Conservation (phyloP, 2,113 vertebrate species). For the Toxotes chatareus region DNA sequence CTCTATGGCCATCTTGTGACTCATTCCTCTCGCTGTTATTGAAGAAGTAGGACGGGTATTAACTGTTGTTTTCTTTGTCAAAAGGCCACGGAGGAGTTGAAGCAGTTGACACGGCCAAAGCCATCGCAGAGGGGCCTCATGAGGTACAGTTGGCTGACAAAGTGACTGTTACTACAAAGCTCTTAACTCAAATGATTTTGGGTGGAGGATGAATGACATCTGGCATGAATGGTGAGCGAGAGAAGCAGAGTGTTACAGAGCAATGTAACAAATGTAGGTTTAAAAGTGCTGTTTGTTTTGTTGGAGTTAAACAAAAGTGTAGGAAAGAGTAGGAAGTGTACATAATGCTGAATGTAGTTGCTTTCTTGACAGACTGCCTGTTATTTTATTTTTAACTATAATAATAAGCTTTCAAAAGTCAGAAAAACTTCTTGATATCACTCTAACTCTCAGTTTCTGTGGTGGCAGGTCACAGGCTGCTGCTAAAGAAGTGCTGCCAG, state of each 20-base stretch:
- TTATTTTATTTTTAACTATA: too few species aligned
- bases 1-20: neutral
- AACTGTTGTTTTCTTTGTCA: neutral
- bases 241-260: neutral
- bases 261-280: neutral
- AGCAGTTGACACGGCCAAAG: conserved; percentile 54
- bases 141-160: conserved; percentile 51
- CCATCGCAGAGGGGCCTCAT: conserved; percentile 58
- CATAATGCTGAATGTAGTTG: too few species aligned
- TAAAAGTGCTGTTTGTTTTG: too few species aligned
- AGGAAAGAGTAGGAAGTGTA: too few species aligned
- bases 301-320: too few species aligned
- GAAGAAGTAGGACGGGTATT: neutral
- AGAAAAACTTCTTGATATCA: neutral
- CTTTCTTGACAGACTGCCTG: too few species aligned
- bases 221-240: neutral
- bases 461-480: conserved; percentile 46
- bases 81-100: conserved; percentile 73
- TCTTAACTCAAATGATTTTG: neutral
- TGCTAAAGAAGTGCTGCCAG: conserved; percentile 58
- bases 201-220: neutral
- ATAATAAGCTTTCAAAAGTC: too few species aligned
- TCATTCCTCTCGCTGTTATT: neutral
- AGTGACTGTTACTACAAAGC: neutral
- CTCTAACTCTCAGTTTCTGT: neutral